phyloP scores from a whole-genome alignment of 2,888 invertebrate species.

The Acrocyrtus sp. region DNA sequence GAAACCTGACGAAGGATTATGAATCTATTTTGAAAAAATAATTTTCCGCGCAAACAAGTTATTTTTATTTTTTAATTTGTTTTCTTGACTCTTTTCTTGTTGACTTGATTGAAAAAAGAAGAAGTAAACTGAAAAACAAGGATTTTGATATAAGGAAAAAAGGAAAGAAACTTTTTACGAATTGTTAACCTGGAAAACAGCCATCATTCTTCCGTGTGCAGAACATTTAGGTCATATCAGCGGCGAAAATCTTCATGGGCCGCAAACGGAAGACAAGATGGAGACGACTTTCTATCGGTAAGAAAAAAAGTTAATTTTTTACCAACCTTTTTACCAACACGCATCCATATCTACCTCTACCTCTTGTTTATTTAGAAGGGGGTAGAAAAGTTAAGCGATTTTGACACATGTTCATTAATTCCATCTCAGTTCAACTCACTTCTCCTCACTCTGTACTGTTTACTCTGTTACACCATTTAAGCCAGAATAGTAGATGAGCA shows the following conservation, averaged over 20 bases:
- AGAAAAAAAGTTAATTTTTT: conserved; percentile 13
- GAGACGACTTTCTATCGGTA: conserved; percentile 64
- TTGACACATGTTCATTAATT: background rate
- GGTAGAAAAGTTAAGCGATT: background rate
- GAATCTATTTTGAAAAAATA: background rate
- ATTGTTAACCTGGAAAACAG: conserved; percentile 34
- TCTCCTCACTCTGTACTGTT: too few relatives aligned
- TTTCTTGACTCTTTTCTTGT: too few relatives aligned
- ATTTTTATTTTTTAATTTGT: background rate
- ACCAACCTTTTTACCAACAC: background rate
- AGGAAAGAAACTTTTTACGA: background rate
- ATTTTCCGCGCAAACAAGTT: background rate
- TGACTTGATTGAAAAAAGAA: too few relatives aligned
- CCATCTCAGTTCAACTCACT: too few relatives aligned
- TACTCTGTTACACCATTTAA: too few relatives aligned
- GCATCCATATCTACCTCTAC: background rate
- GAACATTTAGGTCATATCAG: conserved; percentile 33
- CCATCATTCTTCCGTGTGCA: conserved; percentile 23
- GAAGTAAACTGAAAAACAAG: too few relatives aligned
- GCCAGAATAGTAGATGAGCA: too few relatives aligned
- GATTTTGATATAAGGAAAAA: background rate
- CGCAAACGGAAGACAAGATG: conserved; percentile 64
- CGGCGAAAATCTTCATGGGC: conserved; percentile 62
- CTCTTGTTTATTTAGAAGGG: background rate
- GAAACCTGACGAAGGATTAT: background rate